Evolutionary conservation across 2,888 invertebrate genomes (phyloP), one percentile per base, ranked within the genome.

Genomic region (Lithophane leautieri): DNA sequence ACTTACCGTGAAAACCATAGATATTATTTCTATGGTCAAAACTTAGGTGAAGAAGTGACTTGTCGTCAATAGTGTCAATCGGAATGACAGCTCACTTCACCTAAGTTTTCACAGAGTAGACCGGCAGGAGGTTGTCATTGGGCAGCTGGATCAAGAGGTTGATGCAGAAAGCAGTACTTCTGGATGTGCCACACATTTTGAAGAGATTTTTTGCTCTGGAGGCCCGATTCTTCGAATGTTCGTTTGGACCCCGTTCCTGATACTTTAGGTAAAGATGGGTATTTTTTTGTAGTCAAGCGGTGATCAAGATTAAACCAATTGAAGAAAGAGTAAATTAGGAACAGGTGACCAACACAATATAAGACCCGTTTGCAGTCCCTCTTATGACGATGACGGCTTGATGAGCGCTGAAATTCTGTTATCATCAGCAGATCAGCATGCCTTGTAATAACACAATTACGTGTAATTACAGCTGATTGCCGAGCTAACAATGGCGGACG

Each of bases 401-500:
- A 63, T 12, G 25, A 76, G 28, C 44, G 7, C 56, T 65, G 56
- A 73, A 63, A 63, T 19, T 58, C 25, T 56, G 42, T 81, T 73
- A 71, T 85, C 82, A 60, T 56, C 66, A 71, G 69, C 42, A 68
- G 76, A 82, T 82, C 85, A 72, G 81, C 70, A 68, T 70, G 63
- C 61, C 12, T 70, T 34, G 85, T 86, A 81, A 82, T 81, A 77
- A 75, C 58, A 87, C 81, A 87, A 88, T 88, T 88, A 87, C 72
- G 80, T 88, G 60, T 81, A 88, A 88, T 88, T 88, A 87, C 89
- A 88, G 87, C 89, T 88, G 88, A 81, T 87, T 88, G 81, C 79
- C 76, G 78, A 84, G 79, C 73, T 71, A 88, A 91, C 92, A 90
- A 91, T 91, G 84, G 90, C 85, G 84, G 82, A 77, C 88, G 83